Percentiles rank a stretch among this genome's conserved stretches.
phyloP scores from a whole-genome alignment of 2,113 vertebrate genomes.

The Malurus melanocephalus region DNA sequence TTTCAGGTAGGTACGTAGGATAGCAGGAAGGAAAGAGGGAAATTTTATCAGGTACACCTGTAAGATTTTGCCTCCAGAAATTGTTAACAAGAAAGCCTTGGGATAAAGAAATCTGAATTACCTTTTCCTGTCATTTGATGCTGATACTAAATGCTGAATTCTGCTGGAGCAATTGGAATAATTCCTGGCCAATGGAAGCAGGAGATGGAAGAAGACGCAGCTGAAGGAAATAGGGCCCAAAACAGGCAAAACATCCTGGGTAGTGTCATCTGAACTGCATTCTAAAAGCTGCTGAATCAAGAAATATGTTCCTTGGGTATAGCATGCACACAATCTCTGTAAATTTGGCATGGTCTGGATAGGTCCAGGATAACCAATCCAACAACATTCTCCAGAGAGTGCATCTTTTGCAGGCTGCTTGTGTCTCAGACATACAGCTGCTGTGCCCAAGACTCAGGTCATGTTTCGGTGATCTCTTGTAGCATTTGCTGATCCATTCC shows the following conservation, averaged over 20 bases:
- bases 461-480: not conserved
- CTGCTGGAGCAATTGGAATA: not conserved
- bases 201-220: not conserved
- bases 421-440: not conserved
- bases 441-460: not conserved
- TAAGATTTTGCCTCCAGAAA: conserved; percentile 5
- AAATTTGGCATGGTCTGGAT: not conserved
- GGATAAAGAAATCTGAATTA: not conserved
- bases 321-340: not conserved
- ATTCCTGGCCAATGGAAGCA: not conserved
- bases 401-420: not conserved
- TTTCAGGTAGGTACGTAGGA: not conserved
- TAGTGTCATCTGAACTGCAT: not conserved
- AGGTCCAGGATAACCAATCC: conserved; percentile 41
- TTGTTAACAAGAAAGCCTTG: not conserved
- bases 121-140: not conserved
- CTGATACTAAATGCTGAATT: not conserved
- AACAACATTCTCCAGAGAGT: conserved; percentile 46
- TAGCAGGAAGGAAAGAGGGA: not conserved
- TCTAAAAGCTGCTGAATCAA: conserved; percentile 1
- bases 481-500: not conserved
- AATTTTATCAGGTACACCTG: not conserved
- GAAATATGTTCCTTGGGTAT: not conserved
- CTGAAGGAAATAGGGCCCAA: not conserved
- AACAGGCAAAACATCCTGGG: not conserved